Evolutionary conservation across 2,888 invertebrate species (phyloP).

Genomic region (Sisyra nigra): DNA sequence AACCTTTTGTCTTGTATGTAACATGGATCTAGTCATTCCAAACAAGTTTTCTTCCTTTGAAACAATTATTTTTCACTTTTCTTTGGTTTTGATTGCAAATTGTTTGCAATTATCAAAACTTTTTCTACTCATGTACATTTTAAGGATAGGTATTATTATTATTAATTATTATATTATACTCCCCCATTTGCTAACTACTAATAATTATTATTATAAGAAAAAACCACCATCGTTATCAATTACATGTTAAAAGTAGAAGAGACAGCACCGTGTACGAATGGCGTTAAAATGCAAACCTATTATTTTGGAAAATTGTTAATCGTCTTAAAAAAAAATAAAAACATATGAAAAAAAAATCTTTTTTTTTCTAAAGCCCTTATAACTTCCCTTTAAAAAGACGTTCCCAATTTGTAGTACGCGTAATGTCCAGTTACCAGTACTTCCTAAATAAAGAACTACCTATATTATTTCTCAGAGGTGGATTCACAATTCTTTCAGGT

Average conservation of each 20-base stretch:
- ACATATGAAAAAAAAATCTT: conserved; percentile 1
- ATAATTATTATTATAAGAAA: neutral
- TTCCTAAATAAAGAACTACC: too few species aligned
- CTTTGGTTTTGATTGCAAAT: too few species aligned
- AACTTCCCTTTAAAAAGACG: conserved; percentile 8
- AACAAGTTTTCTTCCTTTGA: too few species aligned
- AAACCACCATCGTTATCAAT: conserved; percentile 3
- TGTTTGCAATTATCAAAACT: neutral
- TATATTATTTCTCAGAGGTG: too few species aligned
- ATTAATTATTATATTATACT: too few species aligned
- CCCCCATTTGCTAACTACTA: too few species aligned
- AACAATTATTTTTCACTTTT: too few species aligned
- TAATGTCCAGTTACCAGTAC: too few species aligned
- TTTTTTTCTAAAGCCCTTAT: neutral
- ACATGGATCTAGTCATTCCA: too few species aligned
- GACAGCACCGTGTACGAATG: conserved; percentile 5
- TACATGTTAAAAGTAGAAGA: conserved; percentile 1
- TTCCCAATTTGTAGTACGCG: too few species aligned
- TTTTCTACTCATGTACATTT: conserved; percentile 4
- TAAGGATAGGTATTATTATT: neutral
- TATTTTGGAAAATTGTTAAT: conserved; percentile 6
- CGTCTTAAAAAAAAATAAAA: conserved; percentile 5
- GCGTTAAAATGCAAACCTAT: conserved; percentile 6
- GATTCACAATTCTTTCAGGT: too few species aligned
- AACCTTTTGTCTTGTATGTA: too few species aligned